Evolutionary conservation across 1,140 invertebrate species (phyloP).

Genomic region (Vanessa tameamea): DNA sequence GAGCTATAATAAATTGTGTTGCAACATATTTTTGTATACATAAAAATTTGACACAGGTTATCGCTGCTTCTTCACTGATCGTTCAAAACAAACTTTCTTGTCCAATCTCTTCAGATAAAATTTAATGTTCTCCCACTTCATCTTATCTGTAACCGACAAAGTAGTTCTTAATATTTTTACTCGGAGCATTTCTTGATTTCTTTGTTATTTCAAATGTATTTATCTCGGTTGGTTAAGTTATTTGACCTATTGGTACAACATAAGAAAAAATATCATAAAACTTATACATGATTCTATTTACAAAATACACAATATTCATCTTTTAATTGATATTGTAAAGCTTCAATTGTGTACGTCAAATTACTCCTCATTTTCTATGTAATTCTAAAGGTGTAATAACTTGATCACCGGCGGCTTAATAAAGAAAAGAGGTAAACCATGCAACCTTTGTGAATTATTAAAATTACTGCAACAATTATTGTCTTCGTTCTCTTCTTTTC

Average conservation of each 20-base stretch:
- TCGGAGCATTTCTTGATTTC: background rate
- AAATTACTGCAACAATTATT: too few species aligned
- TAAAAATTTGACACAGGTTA: conserved; percentile 24
- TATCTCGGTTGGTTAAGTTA: background rate
- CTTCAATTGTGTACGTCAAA: too few species aligned
- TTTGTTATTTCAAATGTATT: background rate
- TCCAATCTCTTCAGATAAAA: conserved; percentile 22
- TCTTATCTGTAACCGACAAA: conserved; percentile 16
- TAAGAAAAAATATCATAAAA: too few species aligned
- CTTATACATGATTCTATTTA: too few species aligned
- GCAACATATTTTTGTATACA: background rate
- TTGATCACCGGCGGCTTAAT: background rate
- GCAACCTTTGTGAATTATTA: too few species aligned
- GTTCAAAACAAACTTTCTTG: conserved; percentile 17
- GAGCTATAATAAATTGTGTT: too few species aligned
- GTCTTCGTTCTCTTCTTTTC: too few species aligned
- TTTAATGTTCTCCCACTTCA: background rate
- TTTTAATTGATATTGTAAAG: too few species aligned
- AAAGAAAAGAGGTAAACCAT: background rate
- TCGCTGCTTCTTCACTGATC: conserved; percentile 26
- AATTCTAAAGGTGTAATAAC: background rate
- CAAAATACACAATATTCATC: too few species aligned
- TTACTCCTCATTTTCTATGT: too few species aligned
- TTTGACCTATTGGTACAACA: background rate
- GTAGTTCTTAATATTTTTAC: background rate